A percentile compares a stretch with the other conserved stretches of the same genome.
Conservation (phyloP, 92 coral and sea anemone genomes). For the Porites lobata region DNA sequence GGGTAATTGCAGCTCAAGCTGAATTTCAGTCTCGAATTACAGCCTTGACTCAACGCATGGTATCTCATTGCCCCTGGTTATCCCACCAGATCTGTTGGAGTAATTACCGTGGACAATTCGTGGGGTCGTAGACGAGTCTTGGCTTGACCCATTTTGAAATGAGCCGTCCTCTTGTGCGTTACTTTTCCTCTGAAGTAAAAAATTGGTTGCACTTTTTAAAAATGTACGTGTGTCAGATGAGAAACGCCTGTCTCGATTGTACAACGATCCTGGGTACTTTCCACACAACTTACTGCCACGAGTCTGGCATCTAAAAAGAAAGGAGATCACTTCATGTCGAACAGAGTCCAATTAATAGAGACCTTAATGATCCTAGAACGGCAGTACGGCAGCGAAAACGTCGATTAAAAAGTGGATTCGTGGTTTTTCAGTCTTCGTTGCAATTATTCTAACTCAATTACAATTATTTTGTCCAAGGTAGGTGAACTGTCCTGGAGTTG, state of each 20-base stretch:
- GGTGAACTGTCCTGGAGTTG: no score
- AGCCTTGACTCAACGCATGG: conserved; percentile 24
- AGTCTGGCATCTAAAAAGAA: conserved; percentile 24
- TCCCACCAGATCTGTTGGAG: conserved; percentile 9
- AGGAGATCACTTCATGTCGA: neutral
- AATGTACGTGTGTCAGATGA: conserved; percentile 23
- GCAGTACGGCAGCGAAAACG: no score
- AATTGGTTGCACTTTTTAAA: neutral
- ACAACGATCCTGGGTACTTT: neutral
- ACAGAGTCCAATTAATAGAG: neutral
- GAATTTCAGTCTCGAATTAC: neutral
- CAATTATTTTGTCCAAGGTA: no score
- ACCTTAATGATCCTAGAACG: no score
- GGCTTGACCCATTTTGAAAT: conserved; percentile 12
- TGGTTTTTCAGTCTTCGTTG: no score
- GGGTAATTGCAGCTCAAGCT: neutral
- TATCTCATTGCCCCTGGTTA: neutral
- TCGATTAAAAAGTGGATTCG: no score
- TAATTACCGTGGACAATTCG: conserved; percentile 11
- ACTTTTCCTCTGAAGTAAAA: conserved; percentile 8
- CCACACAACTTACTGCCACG: neutral
- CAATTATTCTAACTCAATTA: no score
- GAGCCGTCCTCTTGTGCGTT: conserved; percentile 12
- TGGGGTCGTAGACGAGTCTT: neutral
- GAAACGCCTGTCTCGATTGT: conserved; percentile 17